These are phyloP conservation scores for Pycnonotus jocosus DNA, from an alignment of 2,113 vertebrate genomes.

Conservation along the genomic window DNA sequence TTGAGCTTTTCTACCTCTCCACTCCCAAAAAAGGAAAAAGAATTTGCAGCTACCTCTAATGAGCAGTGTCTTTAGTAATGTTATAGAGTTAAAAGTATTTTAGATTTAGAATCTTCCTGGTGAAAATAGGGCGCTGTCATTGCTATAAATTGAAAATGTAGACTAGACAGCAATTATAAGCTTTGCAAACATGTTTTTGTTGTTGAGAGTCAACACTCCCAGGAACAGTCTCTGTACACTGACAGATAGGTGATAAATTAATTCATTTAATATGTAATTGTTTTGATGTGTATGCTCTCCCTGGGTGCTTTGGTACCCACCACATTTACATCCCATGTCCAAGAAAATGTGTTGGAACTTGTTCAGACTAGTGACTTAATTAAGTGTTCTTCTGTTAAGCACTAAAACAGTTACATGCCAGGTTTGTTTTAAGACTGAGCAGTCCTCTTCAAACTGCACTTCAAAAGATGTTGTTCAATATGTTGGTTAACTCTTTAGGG, in stretches of 20 bases:
- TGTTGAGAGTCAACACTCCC: neutral
- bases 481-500: slow-evolving; percentile 24
- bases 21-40: neutral
- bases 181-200: neutral
- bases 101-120: neutral
- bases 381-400: neutral
- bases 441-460: neutral
- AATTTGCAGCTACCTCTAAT: neutral
- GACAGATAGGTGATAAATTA: slow-evolving; percentile 3
- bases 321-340: neutral
- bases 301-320: neutral
- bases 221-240: neutral
- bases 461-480: neutral
- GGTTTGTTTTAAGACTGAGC: neutral
- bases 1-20: neutral
- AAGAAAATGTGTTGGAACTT: slow-evolving; percentile 30
- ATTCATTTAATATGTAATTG: neutral
- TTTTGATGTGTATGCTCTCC: neutral
- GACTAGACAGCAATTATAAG: neutral
- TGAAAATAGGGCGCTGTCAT: neutral
- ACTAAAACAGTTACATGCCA: neutral
- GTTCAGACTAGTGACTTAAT: slow-evolving; percentile 37
- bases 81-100: neutral
- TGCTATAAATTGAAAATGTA: neutral
- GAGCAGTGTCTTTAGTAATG: neutral